phyloP scores from a whole-genome alignment of 1,140 invertebrate species.

The Ephestia elutella region DNA sequence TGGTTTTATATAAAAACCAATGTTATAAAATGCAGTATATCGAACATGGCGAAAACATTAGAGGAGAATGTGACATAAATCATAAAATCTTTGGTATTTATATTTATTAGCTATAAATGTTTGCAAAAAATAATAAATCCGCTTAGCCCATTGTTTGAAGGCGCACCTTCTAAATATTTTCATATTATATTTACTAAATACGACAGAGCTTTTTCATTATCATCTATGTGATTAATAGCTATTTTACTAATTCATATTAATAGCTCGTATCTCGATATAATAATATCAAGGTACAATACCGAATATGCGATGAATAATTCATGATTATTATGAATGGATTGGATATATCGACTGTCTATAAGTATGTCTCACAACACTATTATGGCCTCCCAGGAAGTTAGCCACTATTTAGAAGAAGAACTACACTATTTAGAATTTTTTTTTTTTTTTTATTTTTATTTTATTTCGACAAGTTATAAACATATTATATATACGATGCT shows the following conservation, averaged over 20 bases:
- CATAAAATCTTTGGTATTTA: neutral
- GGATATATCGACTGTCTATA: constrained; percentile 21
- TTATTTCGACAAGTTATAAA: too few relatives aligned
- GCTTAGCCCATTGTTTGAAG: neutral
- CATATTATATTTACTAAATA: neutral
- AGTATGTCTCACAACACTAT: constrained; percentile 27
- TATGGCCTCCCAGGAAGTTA: constrained; percentile 28
- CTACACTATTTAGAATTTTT: neutral
- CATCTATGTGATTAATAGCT: neutral
- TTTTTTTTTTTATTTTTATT: neutral
- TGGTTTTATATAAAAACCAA: too few relatives aligned
- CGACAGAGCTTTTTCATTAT: neutral
- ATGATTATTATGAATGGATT: constrained; percentile 25
- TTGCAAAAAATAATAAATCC: neutral
- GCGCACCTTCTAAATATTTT: neutral
- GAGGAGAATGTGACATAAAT: too few relatives aligned
- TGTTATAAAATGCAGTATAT: too few relatives aligned
- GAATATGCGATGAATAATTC: constrained; percentile 32
- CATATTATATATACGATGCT: too few relatives aligned
- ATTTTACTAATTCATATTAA: constrained; percentile 14
- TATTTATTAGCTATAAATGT: neutral
- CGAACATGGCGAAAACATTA: too few relatives aligned
- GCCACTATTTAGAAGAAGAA: constrained; percentile 18
- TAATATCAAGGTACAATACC: constrained; percentile 17
- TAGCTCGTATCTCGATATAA: constrained; percentile 11